These are phyloP conservation scores for Microcebus murinus DNA, from an alignment of 2,113 vertebrate species.

Conservation along the genomic window DNA sequence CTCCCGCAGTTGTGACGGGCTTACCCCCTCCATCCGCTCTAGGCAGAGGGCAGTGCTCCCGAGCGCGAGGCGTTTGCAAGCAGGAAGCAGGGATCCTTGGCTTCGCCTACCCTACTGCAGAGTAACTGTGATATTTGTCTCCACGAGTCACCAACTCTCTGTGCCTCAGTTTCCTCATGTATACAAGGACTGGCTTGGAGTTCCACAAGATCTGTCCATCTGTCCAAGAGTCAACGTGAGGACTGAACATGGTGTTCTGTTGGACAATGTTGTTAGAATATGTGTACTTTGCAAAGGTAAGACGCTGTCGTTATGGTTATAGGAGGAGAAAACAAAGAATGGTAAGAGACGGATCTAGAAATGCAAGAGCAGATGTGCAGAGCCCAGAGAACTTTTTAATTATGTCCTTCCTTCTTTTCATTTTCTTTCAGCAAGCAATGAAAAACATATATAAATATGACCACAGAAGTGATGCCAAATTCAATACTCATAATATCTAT, in stretches of 20 bases:
- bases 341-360: neutral
- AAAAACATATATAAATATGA: conserved; percentile 69
- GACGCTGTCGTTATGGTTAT: neutral
- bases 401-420: conserved; percentile 47
- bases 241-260: neutral
- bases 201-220: neutral
- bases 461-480: conserved; percentile 64
- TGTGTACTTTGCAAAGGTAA: neutral
- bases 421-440: conserved; percentile 62
- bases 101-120: neutral
- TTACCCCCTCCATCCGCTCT: neutral
- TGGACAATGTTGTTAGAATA: neutral
- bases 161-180: neutral
- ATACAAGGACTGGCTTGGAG: neutral
- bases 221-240: neutral
- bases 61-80: neutral
- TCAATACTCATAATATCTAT: conserved; percentile 71
- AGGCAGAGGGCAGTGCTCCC: neutral
- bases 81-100: neutral
- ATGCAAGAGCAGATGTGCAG: neutral
- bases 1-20: neutral
- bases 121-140: neutral
- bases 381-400: conserved; percentile 23
- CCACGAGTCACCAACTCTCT: neutral
- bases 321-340: neutral